These are phyloP conservation scores for Hydrochoerus hydrochaeris DNA, from an alignment of 2,113 vertebrate species.

Conservation along the genomic window DNA sequence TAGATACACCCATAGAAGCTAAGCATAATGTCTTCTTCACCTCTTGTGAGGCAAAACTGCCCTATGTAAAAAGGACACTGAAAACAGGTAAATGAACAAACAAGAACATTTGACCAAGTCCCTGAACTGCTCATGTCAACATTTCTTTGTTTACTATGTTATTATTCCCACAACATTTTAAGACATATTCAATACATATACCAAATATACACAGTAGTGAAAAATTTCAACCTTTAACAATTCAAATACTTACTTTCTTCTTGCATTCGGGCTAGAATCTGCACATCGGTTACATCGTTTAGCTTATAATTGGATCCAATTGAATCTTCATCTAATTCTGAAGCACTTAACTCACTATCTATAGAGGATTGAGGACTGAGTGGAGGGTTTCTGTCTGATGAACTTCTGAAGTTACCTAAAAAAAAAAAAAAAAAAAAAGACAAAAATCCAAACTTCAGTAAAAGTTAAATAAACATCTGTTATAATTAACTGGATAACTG, in stretches of 20 bases:
- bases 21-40: not conserved
- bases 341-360: constrained; percentile 98
- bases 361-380: constrained; percentile 97
- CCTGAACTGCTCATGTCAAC: not conserved
- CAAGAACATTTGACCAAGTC: not conserved
- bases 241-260: constrained; percentile 95
- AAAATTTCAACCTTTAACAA: not conserved
- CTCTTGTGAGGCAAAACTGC: not conserved
- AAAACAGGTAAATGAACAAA: constrained; percentile 36
- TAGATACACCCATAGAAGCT: not conserved
- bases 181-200: constrained; percentile 16
- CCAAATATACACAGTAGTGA: constrained; percentile 15
- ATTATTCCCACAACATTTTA: not conserved
- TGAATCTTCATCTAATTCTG: constrained; percentile 99
- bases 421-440: constrained; percentile 41
- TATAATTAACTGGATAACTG: constrained; percentile 37
- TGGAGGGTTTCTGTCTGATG: constrained; percentile 93
- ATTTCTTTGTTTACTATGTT: constrained; percentile 5
- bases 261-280: constrained; percentile 99
- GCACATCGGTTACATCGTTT: constrained; percentile 98
- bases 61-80: not conserved
- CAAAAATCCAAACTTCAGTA: constrained; percentile 45
- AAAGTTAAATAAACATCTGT: constrained; percentile 51
- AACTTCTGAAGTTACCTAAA: constrained; percentile 92
- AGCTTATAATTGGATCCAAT: constrained; percentile 98